Base-by-base conservation (phyloP, 2,797 vertebrate genomes). In the Acropternis orthonyx region DNA sequence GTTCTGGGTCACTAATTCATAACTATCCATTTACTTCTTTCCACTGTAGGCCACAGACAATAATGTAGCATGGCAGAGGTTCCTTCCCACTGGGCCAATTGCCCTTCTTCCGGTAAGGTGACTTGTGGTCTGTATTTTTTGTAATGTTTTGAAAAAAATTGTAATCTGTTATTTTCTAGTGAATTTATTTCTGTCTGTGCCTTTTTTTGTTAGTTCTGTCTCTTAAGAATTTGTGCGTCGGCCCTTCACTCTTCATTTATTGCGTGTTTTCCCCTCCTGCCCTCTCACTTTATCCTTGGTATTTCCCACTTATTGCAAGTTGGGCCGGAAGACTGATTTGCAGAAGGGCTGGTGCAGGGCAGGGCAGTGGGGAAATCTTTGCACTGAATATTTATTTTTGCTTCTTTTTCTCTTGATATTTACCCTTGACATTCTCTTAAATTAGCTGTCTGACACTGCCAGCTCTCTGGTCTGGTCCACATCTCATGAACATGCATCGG, bases 401-500 rank as follows among this genome's bases (percentile, higher is more conserved):
- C 19, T 81, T 23, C 17, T 86, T 84, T 81, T 91, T 79, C n/a
- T 79, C 48, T 92, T 78, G 27, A 34, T 82, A 20, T 71, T 91
- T 67, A 84, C 65, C 55, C 36, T 55, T 73, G 27, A 76, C 17
- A 15, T 93, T 94, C 43, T 96, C 63, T 96, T 95, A 78, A 85
- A 74, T 65, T 94, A 99, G 99, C 98, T 99, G 55, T 99, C 99
- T 16, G 98, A 99, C 96, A 98, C 98, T 4, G 88, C 98, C 93
- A 99, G 99, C 97, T 99, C 99, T 68, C 97, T 99, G 96, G 99
- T 99, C 79, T 99, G 99, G 99, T 99, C 99, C 37, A 99, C 99
- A 14, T 99, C 98, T 95, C 99, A 99, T 85, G 97, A 96, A n/a
- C 98, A 98, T 3, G 99, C 99, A 6, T 97, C 98, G 1, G 98